Conservation (phyloP, 2,797 vertebrate genomes). For the Protonibea diacanthus region DNA sequence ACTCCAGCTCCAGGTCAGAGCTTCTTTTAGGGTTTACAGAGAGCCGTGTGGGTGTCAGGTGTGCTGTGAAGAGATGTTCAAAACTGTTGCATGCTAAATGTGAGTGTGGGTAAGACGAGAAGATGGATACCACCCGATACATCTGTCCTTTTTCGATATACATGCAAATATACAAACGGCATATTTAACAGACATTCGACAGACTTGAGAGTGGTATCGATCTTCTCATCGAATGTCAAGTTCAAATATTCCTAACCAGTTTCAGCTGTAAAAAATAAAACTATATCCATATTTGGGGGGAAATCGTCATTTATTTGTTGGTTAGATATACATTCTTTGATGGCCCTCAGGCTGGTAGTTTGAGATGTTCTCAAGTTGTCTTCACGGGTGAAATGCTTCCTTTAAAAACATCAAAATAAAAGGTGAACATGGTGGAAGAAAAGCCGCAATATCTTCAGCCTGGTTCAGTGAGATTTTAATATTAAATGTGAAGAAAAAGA, state of each 20-base stretch:
- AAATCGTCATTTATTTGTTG: conserved; percentile 2
- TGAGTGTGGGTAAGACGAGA: not conserved
- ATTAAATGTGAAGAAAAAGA: not conserved
- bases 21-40: conserved; percentile 5
- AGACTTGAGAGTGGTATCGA: not conserved
- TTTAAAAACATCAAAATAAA: not conserved
- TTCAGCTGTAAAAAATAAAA: too few relatives aligned
- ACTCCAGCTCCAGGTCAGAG: too few relatives aligned
- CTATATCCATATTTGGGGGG: not conserved
- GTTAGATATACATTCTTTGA: not conserved
- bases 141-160: not conserved
- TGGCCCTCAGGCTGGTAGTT: not conserved
- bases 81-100: not conserved
- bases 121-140: not conserved
- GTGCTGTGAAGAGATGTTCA: not conserved
- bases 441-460: not conserved
- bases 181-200: not conserved
- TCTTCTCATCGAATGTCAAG: not conserved
- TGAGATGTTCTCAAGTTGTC: not conserved
- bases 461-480: not conserved
- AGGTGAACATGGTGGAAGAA: conserved; percentile 38
- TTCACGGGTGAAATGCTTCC: not conserved
- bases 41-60: not conserved
- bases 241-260: too few relatives aligned
- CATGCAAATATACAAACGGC: not conserved